Evolutionary conservation across 53 echinoderm and acorn worm genomes (phyloP).

Genomic region (Temnopleurus reevesii): DNA sequence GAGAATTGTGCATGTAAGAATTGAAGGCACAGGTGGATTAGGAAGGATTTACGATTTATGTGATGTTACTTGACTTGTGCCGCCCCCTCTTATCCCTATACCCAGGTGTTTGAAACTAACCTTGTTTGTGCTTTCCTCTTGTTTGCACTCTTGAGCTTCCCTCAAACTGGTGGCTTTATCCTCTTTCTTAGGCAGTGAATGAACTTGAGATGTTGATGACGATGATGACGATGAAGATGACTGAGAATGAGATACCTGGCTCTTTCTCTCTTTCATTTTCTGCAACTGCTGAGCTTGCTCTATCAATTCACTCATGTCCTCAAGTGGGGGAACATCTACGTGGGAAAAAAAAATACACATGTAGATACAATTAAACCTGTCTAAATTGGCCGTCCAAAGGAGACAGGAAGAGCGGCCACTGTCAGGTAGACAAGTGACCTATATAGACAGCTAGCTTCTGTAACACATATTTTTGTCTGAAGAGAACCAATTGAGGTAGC

Average conservation of each 20-base stretch:
- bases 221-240: background rate
- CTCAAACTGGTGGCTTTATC: background rate
- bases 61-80: too few relatives aligned
- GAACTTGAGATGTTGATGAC: background rate
- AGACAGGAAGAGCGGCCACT: too few relatives aligned
- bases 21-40: background rate
- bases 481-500: too few relatives aligned
- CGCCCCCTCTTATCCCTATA: too few relatives aligned
- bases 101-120: too few relatives aligned
- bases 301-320: conserved; percentile 90
- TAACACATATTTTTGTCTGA: too few relatives aligned
- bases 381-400: background rate
- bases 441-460: too few relatives aligned
- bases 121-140: background rate
- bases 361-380: background rate
- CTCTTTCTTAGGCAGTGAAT: background rate
- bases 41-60: background rate
- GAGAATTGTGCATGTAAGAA: background rate
- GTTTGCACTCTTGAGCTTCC: background rate
- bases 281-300: conserved; percentile 65
- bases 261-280: conserved; percentile 42
- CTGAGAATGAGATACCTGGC: background rate
- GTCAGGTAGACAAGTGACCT: too few relatives aligned
- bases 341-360: background rate
- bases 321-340: conserved; percentile 86